phyloP scores from a whole-genome alignment of 2,113 vertebrate genomes.

The Xenopus borealis region DNA sequence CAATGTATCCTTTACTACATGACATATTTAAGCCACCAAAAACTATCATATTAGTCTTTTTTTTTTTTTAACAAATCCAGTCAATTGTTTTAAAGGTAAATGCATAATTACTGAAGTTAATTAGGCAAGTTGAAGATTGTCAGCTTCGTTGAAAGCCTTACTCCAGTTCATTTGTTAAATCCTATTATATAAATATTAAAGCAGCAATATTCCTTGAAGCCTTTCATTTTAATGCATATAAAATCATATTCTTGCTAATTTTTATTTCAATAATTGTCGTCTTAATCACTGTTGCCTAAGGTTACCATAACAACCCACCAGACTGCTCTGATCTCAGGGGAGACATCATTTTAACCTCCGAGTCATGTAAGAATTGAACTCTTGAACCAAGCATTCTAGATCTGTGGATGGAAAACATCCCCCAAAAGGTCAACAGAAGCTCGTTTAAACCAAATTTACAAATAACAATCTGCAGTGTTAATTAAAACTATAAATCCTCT shows the following conservation, averaged over 20 bases:
- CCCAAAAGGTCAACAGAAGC: not conserved
- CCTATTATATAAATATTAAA: slow-evolving; percentile 2
- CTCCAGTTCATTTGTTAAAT: not conserved
- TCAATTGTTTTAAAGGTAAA: not conserved
- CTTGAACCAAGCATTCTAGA: not conserved
- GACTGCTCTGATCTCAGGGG: not conserved
- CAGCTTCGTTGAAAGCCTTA: not conserved
- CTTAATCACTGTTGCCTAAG: not conserved
- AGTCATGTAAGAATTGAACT: not conserved
- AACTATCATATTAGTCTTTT: not conserved
- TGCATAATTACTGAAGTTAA: not conserved
- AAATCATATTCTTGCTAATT: not conserved
- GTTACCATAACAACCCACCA: not conserved
- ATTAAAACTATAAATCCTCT: slow-evolving; percentile 2
- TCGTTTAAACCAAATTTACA: not conserved
- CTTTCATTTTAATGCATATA: not conserved
- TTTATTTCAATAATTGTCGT: slow-evolving; percentile 1
- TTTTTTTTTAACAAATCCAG: too few relatives aligned
- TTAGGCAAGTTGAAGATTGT: not conserved
- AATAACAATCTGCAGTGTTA: not conserved
- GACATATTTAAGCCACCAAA: not conserved
- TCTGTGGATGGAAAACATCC: not conserved
- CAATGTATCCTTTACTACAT: too few relatives aligned
- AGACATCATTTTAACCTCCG: not conserved
- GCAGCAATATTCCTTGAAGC: not conserved